Evolutionary conservation across 2,888 invertebrate species (phyloP), one percentile per base, ranked within the genome.

Genomic region (Ptychoptera albimana): DNA sequence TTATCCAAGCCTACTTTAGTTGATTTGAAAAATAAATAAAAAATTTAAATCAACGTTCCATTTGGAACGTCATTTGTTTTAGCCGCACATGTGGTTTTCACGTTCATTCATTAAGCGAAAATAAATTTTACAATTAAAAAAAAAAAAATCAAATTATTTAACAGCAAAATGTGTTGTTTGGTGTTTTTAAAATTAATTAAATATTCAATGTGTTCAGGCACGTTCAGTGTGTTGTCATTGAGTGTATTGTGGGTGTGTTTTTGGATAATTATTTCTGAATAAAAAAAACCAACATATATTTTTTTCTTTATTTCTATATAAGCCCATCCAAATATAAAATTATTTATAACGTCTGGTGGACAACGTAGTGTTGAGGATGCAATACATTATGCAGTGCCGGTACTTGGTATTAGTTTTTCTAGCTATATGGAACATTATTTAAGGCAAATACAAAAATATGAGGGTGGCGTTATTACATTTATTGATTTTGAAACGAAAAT

Each of bases 331-430:
- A 54, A 48, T 39, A 49, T 51, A 6, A 48, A 50, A 37, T 45
- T 55, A 31, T 54, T 54, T 42, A 52, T 55, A 15, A 53, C 55
- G 46, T 50, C 47, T 29, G 55, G 55, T 23, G 53, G 53, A 31
- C 55, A 55, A 45, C 45, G 52, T 4, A 54, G 54, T 42, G 50
- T 54, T 7, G 54, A 55, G 47, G 55, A 55, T 48, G 53, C 55
- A 39, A 52, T 55, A 44, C 54, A 55, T 47, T 51, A 54, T 44
- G 44, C 46, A 34, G 52, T 54, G n/a, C 55, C 55, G 11, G 49
- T 54, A 34, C 43, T 54, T 13, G 55, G 55, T 15, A 49, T 55
- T n/a, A 50, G 52, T 41, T 52, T 52, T 43, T 52, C 54, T 6
- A 51, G 49, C 23, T 52, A 46, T 39, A 43, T 54, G 29, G 55